Percentiles rank a stretch among this genome's conserved stretches.
Conservation (phyloP, 2,113 vertebrate species). For the Dendrocopos noguchii region DNA sequence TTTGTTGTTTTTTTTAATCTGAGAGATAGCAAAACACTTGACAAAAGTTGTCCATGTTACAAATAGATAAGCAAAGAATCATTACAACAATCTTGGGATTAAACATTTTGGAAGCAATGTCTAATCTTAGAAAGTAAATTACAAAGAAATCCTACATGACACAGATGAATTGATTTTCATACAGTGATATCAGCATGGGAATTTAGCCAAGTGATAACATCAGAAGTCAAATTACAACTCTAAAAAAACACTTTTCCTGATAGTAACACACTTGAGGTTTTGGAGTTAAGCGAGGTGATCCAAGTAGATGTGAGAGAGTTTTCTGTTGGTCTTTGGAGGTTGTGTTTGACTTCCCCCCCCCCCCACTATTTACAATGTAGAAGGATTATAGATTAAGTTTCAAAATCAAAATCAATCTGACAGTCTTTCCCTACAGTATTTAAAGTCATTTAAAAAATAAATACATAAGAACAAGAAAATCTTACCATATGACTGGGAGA, state of each 20-base stretch:
- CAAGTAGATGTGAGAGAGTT: background rate
- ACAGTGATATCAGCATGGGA: slow-evolving; percentile 42
- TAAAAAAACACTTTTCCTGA: slow-evolving; percentile 30
- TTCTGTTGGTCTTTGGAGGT: background rate
- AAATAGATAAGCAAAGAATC: slow-evolving; percentile 59
- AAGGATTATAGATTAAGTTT: background rate
- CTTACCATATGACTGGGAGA: background rate
- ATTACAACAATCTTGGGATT: slow-evolving; percentile 45
- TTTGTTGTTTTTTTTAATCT: background rate
- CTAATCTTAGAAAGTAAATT: slow-evolving; percentile 63
- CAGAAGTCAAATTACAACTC: slow-evolving; percentile 50
- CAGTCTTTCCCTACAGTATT: background rate
- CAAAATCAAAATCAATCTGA: background rate
- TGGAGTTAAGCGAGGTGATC: slow-evolving; percentile 17
- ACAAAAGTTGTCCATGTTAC: background rate
- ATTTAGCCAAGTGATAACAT: slow-evolving; percentile 51
- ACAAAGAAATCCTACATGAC: slow-evolving; percentile 51
- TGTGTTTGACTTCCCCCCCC: background rate
- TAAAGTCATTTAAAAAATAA: background rate
- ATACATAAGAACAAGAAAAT: background rate
- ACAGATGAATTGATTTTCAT: slow-evolving; percentile 61
- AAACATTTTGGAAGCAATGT: slow-evolving; percentile 41
- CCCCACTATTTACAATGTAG: background rate
- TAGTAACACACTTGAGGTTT: slow-evolving; percentile 25
- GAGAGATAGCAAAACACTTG: background rate